A percentile compares a stretch with the other conserved stretches of the same genome.
Evolutionary conservation across 2,797 vertebrate species (phyloP).

Genomic region (Apodemus agrarius): DNA sequence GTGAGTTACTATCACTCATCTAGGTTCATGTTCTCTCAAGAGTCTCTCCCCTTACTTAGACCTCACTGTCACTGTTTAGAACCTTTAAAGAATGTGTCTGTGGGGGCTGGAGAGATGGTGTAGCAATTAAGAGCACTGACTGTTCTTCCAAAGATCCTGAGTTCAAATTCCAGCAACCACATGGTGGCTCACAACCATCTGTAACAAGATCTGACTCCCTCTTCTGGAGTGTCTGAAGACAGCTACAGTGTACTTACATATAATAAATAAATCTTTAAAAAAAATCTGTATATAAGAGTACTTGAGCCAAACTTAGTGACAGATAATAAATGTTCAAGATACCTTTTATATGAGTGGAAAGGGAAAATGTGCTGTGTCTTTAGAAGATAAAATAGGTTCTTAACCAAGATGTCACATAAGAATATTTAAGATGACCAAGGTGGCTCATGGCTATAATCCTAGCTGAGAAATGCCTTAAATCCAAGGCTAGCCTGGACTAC

Average conservation of each 20-base stretch:
- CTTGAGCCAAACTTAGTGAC: background rate
- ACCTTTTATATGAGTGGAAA: background rate
- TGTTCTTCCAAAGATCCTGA: too few relatives aligned
- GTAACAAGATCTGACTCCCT: too few relatives aligned
- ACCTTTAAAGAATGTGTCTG: background rate
- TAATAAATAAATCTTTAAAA: too few relatives aligned
- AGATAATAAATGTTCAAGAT: background rate
- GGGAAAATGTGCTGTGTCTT: background rate
- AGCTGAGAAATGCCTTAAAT: background rate
- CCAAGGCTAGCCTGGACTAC: background rate
- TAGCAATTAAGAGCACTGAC: too few relatives aligned
- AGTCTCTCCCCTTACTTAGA: background rate
- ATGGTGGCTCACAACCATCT: too few relatives aligned
- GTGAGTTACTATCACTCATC: background rate
- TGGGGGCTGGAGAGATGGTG: too few relatives aligned
- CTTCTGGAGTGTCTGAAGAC: too few relatives aligned
- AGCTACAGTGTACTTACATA: too few relatives aligned
- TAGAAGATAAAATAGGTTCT: constrained; percentile 52
- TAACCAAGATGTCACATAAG: constrained; percentile 19
- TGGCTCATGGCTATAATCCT: background rate
- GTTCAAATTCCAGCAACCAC: too few relatives aligned
- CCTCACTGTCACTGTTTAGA: background rate
- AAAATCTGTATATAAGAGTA: background rate
- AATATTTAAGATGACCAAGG: background rate
- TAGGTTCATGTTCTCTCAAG: background rate